These are phyloP conservation scores for Ophiothrix spiculata DNA, from an alignment of 35 echinoderm and acorn worm genomes.

Conservation along the genomic window DNA sequence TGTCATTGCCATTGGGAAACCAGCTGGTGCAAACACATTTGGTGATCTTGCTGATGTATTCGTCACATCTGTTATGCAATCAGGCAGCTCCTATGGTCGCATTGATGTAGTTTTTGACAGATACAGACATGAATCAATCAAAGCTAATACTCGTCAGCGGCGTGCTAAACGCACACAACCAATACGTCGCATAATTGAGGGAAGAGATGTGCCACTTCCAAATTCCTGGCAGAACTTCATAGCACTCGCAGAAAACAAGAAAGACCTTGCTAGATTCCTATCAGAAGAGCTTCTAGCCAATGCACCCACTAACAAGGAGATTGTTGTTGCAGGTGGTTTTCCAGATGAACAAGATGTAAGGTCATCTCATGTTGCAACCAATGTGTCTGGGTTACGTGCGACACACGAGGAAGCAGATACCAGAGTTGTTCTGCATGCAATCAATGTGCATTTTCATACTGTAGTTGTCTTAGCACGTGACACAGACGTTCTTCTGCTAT, in stretches of 20 bases:
- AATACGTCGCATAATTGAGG: slow-evolving; percentile 37
- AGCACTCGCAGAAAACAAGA: slow-evolving; percentile 24
- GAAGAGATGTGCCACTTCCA: slow-evolving; percentile 42
- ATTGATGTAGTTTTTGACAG: slow-evolving; percentile 60
- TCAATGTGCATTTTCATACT: not conserved
- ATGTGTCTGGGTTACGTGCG: not conserved
- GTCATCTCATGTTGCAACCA: not conserved
- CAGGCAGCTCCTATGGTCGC: slow-evolving; percentile 24
- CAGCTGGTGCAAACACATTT: not conserved
- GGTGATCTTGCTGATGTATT: slow-evolving; percentile 1
- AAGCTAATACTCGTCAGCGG: slow-evolving; percentile 25
- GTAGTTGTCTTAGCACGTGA: slow-evolving; percentile 6
- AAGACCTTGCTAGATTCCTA: slow-evolving; percentile 44
- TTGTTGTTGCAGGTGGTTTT: slow-evolving; percentile 34
- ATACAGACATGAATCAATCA: slow-evolving; percentile 48
- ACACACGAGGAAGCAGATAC: slow-evolving; percentile 31
- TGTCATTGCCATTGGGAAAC: not conserved
- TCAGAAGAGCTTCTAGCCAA: not conserved
- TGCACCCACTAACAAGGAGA: not conserved
- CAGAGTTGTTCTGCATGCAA: no score
- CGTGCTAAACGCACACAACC: slow-evolving; percentile 23
- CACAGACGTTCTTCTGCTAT: not conserved
- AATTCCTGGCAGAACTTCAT: slow-evolving; percentile 45
- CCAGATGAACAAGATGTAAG: not conserved
- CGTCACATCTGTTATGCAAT: slow-evolving; percentile 24